phyloP scores from a whole-genome alignment of 2,113 vertebrate species.

The Tylochromis polylepis region DNA sequence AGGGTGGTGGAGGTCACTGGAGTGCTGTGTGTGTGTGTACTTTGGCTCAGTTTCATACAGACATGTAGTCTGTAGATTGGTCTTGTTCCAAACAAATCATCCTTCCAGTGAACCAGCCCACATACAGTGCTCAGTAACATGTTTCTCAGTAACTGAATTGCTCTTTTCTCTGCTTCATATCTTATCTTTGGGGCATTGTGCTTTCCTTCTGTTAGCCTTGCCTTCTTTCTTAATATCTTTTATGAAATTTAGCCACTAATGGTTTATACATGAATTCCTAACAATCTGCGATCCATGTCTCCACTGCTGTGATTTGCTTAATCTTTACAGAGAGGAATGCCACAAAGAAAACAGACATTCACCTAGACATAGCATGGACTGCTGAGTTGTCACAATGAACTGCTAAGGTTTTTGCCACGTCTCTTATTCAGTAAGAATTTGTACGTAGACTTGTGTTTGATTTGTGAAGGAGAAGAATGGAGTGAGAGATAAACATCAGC shows the following conservation, averaged over 20 bases:
- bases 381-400: not conserved
- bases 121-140: slow-evolving; percentile 11
- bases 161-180: not conserved
- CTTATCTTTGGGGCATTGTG: not conserved
- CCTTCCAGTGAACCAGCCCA: slow-evolving; percentile 29
- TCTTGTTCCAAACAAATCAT: slow-evolving; percentile 39
- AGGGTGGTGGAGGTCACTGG: slow-evolving; percentile 3
- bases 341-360: not conserved
- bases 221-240: not conserved
- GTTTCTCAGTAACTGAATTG: slow-evolving; percentile 7
- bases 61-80: slow-evolving; percentile 25
- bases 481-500: slow-evolving; percentile 27
- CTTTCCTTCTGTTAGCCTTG: not conserved
- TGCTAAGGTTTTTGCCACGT: not conserved
- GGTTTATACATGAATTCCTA: slow-evolving; percentile 21
- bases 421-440: not conserved
- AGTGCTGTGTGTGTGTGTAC: not conserved
- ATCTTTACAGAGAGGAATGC: slow-evolving; percentile 20
- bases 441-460: slow-evolving; percentile 16
- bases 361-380: not conserved
- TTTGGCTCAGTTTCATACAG: slow-evolving; percentile 41
- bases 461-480: slow-evolving; percentile 5
- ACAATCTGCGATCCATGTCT: slow-evolving; percentile 34
- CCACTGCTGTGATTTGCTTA: slow-evolving; percentile 34
- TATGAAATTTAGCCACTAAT: slow-evolving; percentile 23